Base-by-base conservation (phyloP, 2,797 vertebrate species). In the Okamejei kenojei region DNA sequence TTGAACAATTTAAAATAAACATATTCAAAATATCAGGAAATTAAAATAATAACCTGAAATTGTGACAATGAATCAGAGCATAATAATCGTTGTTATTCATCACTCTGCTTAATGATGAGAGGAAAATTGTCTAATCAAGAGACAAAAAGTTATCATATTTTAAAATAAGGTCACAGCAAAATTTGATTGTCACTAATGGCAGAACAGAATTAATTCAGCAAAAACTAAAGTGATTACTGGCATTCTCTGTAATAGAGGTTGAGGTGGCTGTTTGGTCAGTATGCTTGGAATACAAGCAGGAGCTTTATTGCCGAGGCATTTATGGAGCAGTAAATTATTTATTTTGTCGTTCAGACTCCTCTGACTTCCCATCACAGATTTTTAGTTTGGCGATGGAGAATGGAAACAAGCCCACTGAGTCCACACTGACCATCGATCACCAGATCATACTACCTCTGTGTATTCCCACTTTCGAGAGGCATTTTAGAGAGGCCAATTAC, bases 81-180 rank as follows among this genome's bases (percentile, higher is more conserved):
- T 68, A 21, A 19, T n/a, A 35, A 35, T 21, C 9, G 65, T 63
- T 32, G 29, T 68, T 88, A 68, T 88, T 88, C 84, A 88, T 88
- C n/a, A 88, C 65, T 0, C 63, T 68, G n/a, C n/a, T 68, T 86
- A 68, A 65, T 68, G 63, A 68, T 88, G 7, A 88, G 54, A n/a
- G 63, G 84, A 88, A 88, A 88, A 88, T 88, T 88, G 61, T 68
- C 84, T 63, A 88, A 88, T 88, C 61, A 88, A 88, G 63, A 88
- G 84, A 32, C 84, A 35, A 15, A 88, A 88, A 35, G 84, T 88
- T 68, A 88, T n/a, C n/a, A 61, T 61, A 88, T 88, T 88, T 88
- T 32, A 17, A 88, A 86, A 88, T 68, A 65, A 68, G 84, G 61
- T 88, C 61, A 88, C 84, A 9, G 63, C 61, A 21, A 68, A 65